Evolutionary conservation across 53 echinoderm and acorn worm species (phyloP).

Genomic region (Echinarachnius parma): DNA sequence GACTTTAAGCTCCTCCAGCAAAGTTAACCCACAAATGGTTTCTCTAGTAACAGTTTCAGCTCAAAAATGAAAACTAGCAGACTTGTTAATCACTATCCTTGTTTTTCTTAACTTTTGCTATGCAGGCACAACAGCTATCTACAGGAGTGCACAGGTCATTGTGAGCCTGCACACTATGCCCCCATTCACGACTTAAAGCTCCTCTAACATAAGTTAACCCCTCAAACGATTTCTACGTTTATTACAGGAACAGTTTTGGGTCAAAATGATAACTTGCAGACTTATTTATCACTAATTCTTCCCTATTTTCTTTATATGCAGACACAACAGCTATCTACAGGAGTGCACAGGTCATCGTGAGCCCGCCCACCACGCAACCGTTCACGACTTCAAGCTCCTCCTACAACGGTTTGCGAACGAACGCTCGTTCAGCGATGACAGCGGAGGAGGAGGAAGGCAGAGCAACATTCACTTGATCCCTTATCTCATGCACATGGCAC

Average conservation of each 20-base stretch:
- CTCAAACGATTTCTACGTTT: background rate
- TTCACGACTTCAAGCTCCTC: slow-evolving; percentile 90
- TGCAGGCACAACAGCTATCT: slow-evolving; percentile 93
- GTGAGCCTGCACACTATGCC: slow-evolving; percentile 90
- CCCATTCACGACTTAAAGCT: slow-evolving; percentile 94
- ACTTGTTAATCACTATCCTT: too few relatives aligned
- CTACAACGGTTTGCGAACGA: slow-evolving; percentile 73
- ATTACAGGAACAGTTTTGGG: too few relatives aligned
- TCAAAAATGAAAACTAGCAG: too few relatives aligned
- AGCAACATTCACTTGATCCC: slow-evolving; percentile 93
- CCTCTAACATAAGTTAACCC: too few relatives aligned
- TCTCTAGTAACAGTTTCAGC: too few relatives aligned
- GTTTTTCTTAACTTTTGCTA: too few relatives aligned
- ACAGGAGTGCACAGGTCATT: slow-evolving; percentile 93
- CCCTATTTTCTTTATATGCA: too few relatives aligned
- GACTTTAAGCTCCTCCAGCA: slow-evolving; percentile 82
- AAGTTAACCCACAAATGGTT: too few relatives aligned
- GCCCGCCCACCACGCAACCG: slow-evolving; percentile 89
- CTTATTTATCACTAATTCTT: too few relatives aligned
- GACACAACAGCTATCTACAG: slow-evolving; percentile 94
- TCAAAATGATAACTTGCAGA: too few relatives aligned
- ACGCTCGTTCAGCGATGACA: slow-evolving; percentile 92
- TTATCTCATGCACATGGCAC: slow-evolving; percentile 95
- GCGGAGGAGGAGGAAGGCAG: slow-evolving; percentile 93
- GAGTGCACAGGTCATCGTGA: slow-evolving; percentile 97